A percentile compares a stretch with the other conserved stretches of the same genome.
Evolutionary conservation across 2,888 invertebrate species (phyloP).

Genomic region (Caenorhabditis becei): DNA sequence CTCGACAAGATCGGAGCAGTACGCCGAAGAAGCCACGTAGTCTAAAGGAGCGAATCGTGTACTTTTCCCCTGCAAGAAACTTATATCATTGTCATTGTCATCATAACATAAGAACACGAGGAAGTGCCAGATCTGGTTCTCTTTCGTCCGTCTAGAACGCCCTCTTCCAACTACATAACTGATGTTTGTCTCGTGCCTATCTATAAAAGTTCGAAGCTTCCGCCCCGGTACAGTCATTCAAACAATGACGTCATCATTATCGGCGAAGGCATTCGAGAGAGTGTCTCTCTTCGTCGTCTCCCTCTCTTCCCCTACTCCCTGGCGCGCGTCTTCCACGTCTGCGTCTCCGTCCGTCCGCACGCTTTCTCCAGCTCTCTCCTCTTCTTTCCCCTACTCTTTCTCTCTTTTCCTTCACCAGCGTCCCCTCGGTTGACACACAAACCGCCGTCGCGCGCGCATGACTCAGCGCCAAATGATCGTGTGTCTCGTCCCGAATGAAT

Average conservation of each 20-base stretch:
- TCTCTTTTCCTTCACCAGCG: conserved; percentile 16
- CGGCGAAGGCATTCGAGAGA: conserved; percentile 1
- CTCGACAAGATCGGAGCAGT: too few relatives aligned
- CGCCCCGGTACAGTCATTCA: conserved; percentile 44
- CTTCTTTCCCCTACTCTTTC: conserved; percentile 12
- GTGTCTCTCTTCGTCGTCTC: conserved; percentile 1
- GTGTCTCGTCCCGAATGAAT: conserved; percentile 55
- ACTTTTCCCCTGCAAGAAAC: too few relatives aligned
- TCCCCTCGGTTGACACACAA: conserved; percentile 42
- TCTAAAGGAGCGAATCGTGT: too few relatives aligned
- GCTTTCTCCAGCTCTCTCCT: conserved; percentile 18
- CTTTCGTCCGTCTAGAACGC: neutral
- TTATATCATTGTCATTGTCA: too few relatives aligned
- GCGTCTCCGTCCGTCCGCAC: conserved; percentile 12
- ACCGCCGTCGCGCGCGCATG: conserved; percentile 58
- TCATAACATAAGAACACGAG: neutral
- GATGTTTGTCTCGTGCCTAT: conserved; percentile 20
- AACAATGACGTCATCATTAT: conserved; percentile 46
- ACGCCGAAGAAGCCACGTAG: too few relatives aligned
- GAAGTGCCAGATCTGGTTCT: neutral
- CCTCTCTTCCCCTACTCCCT: neutral
- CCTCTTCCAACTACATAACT: neutral
- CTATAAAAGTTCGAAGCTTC: conserved; percentile 55
- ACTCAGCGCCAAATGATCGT: conserved; percentile 61
- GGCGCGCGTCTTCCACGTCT: conserved; percentile 2